Conservation (phyloP, 1,140 invertebrate species). For the Periplaneta americana region DNA sequence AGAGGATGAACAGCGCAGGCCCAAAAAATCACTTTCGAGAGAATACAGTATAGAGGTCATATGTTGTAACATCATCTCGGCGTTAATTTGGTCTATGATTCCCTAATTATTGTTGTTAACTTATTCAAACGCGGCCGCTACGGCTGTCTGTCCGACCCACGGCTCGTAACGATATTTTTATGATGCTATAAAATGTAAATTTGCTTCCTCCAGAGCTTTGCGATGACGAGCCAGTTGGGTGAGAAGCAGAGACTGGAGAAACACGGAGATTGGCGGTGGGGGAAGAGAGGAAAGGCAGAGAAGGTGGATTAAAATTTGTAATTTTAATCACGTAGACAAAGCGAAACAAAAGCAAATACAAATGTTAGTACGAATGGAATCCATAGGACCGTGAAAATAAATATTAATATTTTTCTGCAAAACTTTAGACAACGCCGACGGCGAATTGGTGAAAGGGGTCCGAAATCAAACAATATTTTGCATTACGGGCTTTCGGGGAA, state of each 20-base stretch:
- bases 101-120: too few relatives aligned
- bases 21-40: too few relatives aligned
- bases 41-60: too few relatives aligned
- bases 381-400: neutral
- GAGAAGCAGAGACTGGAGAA: neutral
- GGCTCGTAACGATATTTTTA: too few relatives aligned
- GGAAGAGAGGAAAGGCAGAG: neutral
- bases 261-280: neutral
- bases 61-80: too few relatives aligned
- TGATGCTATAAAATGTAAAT: too few relatives aligned
- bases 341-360: neutral
- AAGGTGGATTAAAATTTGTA: constrained; percentile 13
- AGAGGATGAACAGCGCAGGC: too few relatives aligned
- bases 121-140: too few relatives aligned
- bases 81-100: too few relatives aligned
- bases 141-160: too few relatives aligned
- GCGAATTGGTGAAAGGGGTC: neutral
- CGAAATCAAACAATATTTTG: neutral
- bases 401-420: neutral
- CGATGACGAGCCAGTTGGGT: too few relatives aligned
- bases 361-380: neutral
- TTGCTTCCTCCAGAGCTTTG: too few relatives aligned
- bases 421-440: neutral
- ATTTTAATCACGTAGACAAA: constrained; percentile 14
- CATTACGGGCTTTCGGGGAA: neutral